Conservation (phyloP, 2,888 invertebrate genomes). For the Limnephilus rhombicus region DNA sequence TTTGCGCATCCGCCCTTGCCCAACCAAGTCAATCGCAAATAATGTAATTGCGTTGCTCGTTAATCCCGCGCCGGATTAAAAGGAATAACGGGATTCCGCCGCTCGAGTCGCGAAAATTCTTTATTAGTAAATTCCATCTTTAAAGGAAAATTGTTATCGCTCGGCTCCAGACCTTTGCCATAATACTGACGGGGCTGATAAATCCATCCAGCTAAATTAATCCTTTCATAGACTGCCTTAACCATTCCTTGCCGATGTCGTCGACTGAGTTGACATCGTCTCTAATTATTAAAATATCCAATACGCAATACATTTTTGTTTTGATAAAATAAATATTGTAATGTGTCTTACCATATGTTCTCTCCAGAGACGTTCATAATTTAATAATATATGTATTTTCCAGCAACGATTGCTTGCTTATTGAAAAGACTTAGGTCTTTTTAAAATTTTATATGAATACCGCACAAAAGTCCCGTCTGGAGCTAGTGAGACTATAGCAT, state of each 20-base stretch:
- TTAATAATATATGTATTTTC: too few species aligned
- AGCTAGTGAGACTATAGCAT: too few species aligned
- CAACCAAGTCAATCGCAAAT: background rate
- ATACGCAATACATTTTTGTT: too few species aligned
- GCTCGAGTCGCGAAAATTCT: constrained; percentile 29
- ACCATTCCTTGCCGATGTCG: background rate
- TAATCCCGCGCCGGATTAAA: background rate
- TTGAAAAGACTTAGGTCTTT: too few species aligned
- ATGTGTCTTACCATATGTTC: too few species aligned
- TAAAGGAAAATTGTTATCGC: constrained; percentile 47
- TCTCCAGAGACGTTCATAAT: too few species aligned
- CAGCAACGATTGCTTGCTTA: too few species aligned
- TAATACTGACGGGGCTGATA: constrained; percentile 38
- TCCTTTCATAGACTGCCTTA: constrained; percentile 21
- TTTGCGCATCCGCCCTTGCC: background rate
- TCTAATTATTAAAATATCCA: too few species aligned
- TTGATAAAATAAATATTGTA: too few species aligned
- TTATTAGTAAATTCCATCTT: constrained; percentile 41
- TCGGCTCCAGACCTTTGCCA: constrained; percentile 1
- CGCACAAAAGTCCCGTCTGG: too few species aligned
- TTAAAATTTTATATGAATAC: too few species aligned
- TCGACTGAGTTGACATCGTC: too few species aligned
- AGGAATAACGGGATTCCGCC: background rate
- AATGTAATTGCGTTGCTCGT: constrained; percentile 36
- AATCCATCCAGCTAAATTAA: constrained; percentile 35